Base-by-base conservation (phyloP, 2,888 invertebrate genomes). In the Latheticus oryzae region DNA sequence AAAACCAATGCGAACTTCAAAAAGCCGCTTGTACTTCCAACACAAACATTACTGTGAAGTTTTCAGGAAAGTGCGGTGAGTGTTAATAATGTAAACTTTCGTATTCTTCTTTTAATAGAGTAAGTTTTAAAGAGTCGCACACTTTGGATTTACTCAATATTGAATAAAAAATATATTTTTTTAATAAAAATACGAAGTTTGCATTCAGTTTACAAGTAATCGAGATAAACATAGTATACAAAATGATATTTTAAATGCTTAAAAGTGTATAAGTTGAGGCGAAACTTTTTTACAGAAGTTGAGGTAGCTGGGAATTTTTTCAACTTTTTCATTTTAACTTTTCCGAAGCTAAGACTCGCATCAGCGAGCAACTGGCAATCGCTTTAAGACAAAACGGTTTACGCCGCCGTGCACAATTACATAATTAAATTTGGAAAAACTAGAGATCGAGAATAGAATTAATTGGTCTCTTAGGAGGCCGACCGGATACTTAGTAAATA, bases 11-110 rank as follows among this genome's bases (percentile, higher is more conserved):
- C 81, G 89, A 93, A 75, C 83, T 95, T 80, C 86, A 90, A 69
- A 83, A 87, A 63, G 85, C 88, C 38, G 89, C 94, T 5, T 96
- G 95, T 79, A 84, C 85, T 54, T 82, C 85, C 51, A 85, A 85
- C 63, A 82, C 85, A 61, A 90, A 90, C 76, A 87, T 95, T 69
- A 88, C 88, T 38, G 87, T 93, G 69, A 90, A 90, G 69, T 93
- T 91, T 73, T 84, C 85, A 64, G 95, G 95, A 57, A 89, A 91
- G 80, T 95, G 95, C 79, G 93, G 95, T 95, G 77, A 86, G 89
- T 78, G 54, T 47, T 28, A 32, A 35, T 35, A 23, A 5, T 4
- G 12, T 5, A 33, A 28, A 19, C 7, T 54, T 45, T 17, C 24
- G 8, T 17, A 33, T 15, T 38, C 26, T 21, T 17, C 43, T 47